A percentile compares a stretch with the other conserved stretches of the same genome.
Conservation (phyloP, 2,888 invertebrate genomes). For the Laothoe populi region DNA sequence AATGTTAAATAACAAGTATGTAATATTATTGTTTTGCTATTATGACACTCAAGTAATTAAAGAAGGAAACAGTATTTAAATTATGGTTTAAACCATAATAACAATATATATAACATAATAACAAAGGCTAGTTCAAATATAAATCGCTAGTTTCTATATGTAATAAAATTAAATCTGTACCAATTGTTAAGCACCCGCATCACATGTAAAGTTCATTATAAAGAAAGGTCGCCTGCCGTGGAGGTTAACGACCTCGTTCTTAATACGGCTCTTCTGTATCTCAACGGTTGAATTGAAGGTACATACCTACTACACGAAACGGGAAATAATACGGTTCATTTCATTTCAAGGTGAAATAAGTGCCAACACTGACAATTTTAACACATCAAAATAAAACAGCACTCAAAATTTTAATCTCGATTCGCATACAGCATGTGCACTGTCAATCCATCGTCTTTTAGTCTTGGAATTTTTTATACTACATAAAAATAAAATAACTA, state of each 20-base stretch:
- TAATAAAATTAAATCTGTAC: background rate
- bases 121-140: no score
- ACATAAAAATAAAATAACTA: no score
- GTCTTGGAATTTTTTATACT: no score
- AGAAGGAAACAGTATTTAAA: background rate
- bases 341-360: slow-evolving; percentile 60
- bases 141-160: background rate
- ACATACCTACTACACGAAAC: slow-evolving; percentile 70
- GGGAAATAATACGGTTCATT: slow-evolving; percentile 81
- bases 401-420: slow-evolving; percentile 1
- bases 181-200: slow-evolving; percentile 11
- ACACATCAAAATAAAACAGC: slow-evolving; percentile 35
- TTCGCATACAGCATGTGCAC: background rate
- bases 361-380: slow-evolving; percentile 39
- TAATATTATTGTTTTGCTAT: background rate
- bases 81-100: no score
- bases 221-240: slow-evolving; percentile 55
- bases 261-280: slow-evolving; percentile 59
- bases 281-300: slow-evolving; percentile 71
- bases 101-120: no score
- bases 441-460: background rate
- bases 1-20: background rate
- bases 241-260: slow-evolving; percentile 73
- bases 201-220: slow-evolving; percentile 20
- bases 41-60: background rate